These are phyloP conservation scores for Macquaria australasica DNA, from an alignment of 2,113 vertebrate genomes.

Conservation along the genomic window DNA sequence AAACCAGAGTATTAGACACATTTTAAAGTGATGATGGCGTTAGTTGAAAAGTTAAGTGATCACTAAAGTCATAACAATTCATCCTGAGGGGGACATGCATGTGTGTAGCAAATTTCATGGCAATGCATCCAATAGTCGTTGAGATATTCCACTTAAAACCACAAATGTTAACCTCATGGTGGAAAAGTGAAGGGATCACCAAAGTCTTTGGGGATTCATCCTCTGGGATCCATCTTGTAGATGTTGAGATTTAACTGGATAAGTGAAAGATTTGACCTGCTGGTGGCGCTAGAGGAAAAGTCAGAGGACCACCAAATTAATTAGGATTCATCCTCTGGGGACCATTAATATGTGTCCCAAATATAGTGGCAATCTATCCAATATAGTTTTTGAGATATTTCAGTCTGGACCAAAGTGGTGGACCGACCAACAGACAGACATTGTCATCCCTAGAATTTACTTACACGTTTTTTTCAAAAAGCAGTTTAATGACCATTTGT, in stretches of 20 bases:
- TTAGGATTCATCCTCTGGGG: not conserved
- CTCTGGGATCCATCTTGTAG: no score
- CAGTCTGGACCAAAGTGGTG: not conserved
- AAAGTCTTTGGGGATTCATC: no score
- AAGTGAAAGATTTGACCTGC: no score
- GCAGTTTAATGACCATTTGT: not conserved
- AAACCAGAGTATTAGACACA: not conserved
- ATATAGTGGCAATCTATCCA: not conserved
- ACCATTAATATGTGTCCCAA: not conserved
- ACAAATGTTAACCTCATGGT: not conserved
- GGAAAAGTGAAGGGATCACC: no score
- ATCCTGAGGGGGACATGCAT: not conserved
- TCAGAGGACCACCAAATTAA: not conserved
- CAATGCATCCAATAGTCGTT: not conserved
- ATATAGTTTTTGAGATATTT: conserved; percentile 1
- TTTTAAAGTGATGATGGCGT: not conserved
- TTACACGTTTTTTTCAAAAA: not conserved
- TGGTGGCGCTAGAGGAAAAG: not conserved
- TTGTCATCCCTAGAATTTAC: not conserved
- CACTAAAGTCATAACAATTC: not conserved
- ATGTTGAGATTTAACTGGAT: no score
- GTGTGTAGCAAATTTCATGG: not conserved
- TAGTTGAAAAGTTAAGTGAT: not conserved
- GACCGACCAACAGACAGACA: not conserved
- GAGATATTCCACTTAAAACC: not conserved